Evolutionary conservation across 2,797 vertebrate species (phyloP), one percentile per base, ranked within the genome.

Genomic region (Onychomys arenicola): DNA sequence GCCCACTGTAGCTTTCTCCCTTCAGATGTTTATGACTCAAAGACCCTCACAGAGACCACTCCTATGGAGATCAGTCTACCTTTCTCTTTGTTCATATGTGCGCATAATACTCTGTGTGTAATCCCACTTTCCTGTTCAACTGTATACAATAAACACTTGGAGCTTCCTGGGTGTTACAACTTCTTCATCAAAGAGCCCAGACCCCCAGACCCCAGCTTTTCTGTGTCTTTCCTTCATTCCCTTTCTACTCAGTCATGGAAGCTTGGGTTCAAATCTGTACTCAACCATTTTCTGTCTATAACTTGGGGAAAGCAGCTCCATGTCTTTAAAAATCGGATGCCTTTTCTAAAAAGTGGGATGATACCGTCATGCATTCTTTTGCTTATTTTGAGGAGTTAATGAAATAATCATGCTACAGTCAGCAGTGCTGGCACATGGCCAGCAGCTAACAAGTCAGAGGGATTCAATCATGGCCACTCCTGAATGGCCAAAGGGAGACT

Each of bases 341-440:
- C 57, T 92, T 23, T 57, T 93, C 69, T 49, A 1, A 89, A 90
- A 94, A 75, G 77, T 63, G 87, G 19, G 25, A 11, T 57, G 37
- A 49, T 80, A 57, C 43, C n/a, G 69, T 29, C 21, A 40, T 78
- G 52, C 4, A 65, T 81, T 8, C 49, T 23, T 14, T 80, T 4
- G 10, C 29, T 81, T 91, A 73, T 67, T 91, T 76, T 96, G 76
- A 89, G 7, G 76, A 81, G 83, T 87, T 77, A 96, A 57, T 91
- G 37, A 82, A 49, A 63, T 63, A 49, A 97, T 95, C 16, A 34
- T 73, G 32, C 83, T 83, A 55, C 89, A n/a, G 27, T 95, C 32
- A 86, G 34, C 0, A 87, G 40, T 89, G 27, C 25, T 81, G 82
- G 57, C 76, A 34, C 5, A 89, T 12, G 85, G 23, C 14, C 49